Evolutionary conservation across 1,140 invertebrate species (phyloP), one percentile per base, ranked within the genome.

Genomic region (Drosophila pruinosa): DNA sequence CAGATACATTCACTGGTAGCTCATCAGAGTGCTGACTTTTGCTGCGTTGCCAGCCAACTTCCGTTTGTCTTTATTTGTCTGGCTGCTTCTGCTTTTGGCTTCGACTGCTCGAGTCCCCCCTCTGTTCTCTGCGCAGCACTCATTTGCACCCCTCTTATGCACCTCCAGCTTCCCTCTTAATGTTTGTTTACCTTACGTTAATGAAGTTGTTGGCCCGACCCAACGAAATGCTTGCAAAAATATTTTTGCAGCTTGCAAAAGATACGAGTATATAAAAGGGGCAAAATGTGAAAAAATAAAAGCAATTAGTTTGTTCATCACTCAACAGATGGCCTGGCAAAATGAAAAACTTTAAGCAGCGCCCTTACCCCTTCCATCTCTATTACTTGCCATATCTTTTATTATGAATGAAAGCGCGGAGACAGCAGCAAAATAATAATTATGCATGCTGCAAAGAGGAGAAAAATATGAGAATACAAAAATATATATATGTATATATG

Each of bases 271-370:
- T 28, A 28, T 28, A 65, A 48, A 47, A 31, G 68, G 21, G 28
- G 39, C 5, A 68, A 64, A 64, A 41, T 8, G 34, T 17, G 57
- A 72, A 48, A 82, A 79, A 83, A 83, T 85, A 85, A 90, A 90
- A 90, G 85, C 86, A 90, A 90, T 90, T 90, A 90, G 89, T 90
- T 86, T 78, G 89, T 76, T 90, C 89, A 86, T 86, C 80, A 85
- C 81, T 89, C 86, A 89, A 78, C 88, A 88, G 85, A 85, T 89
- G 85, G 80, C 80, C 62, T 65, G 78, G 74, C 62, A 72, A 83
- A 83, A 78, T 78, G 75, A 78, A 86, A 70, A 78, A 72, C 72
- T 72, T 79, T 69, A 86, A 86, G 65, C 80, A 79, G 22, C 21
- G 39, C 36, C 15, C 14, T 8, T 21, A 52, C 50, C 17, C 1